Base-by-base conservation (phyloP, 2,888 invertebrate genomes). In the Nysson spinosus region DNA sequence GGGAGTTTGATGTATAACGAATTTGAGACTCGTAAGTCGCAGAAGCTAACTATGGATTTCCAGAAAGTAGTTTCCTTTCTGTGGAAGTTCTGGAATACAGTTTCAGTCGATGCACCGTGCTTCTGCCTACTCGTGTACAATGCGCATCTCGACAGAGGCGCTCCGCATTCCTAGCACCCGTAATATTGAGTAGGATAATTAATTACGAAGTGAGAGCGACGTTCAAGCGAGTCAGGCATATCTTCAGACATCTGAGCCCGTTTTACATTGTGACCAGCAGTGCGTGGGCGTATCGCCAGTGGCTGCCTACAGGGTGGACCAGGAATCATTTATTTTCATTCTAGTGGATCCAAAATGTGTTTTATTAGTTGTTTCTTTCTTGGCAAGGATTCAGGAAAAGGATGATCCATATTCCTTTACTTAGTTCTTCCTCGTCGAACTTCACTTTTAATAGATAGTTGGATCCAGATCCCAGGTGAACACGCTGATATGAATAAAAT, bases 211-310 rank as follows among this genome's bases (percentile, higher is more conserved):
- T 68, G 68, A 66, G 71, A 55, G 32, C 54, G 55, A 32, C 47
- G 47, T 52, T 72, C 72, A 69, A 70, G 72, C 67, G 63, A 55
- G 57, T 56, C 37, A 52, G 49, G 71, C 78, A 70, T 78, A 81
- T 82, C 80, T 82, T 76, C 77, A 71, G 81, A 79, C 77, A 79
- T 79, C 78, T 76, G 66, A 47, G 56, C 69, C 69, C 71, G 78
- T 74, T 78, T 79, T 77, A 76, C 74, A 79, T 77, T 79, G 77
- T 74, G 75, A 75, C 71, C 78, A 78, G 52, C 75, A 56, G 64
- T 77, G 80, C 78, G 83, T 78, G 76, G 81, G 80, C 74, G 80
- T 76, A 79, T 76, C 75, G 70, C 71, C 72, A 79, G 69, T 73
- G 73, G 74, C 77, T 76, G 69, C 74, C 72, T 60, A 68, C 70